Base-by-base conservation (phyloP, 2,888 invertebrate species). In the Pyrochroa serraticornis region DNA sequence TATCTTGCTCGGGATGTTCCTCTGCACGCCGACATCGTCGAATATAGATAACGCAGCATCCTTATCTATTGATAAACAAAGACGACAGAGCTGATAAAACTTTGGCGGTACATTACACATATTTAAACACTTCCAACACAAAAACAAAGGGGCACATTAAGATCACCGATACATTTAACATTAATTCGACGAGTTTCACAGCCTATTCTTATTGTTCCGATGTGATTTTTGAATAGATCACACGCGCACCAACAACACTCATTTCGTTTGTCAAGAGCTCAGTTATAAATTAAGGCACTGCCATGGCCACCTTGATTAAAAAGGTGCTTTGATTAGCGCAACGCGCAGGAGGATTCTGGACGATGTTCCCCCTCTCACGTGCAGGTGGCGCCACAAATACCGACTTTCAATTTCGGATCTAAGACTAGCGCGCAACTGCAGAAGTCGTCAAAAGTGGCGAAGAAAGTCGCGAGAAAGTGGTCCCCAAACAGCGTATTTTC, bases 1-100 rank as follows among this genome's bases (percentile, higher is more conserved):
- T 82, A 90, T 85, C 81, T 84, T 84, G 76, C 80, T 79, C 72
- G 82, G 82, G 79, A 83, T 80, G 76, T 81, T 79, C 71, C 71
- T 71, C 81, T 86, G 85, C 79, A 84, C 82, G 82, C 86, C 87
- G 83, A 87, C 87, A 83, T 87, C 87, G 81, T 88, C 87, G 82
- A 89, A 89, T 82, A 89, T 87, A 83, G 87, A 86, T 82, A 87
- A 84, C 85, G 83, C 83, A 83, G 83, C 83, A 81, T 86, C 86
- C 65, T 75, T 75, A 72, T 77, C 77, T 70, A 72, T 73, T 83
- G 91, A 91, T 87, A 93, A 89, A 88, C 92, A 93, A 87, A 93
- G 89, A 84, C 92, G 91, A 90, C 92, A 92, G 85, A 93, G 89
- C 87, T 91, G 91, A 86, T 91, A 91, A 85, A 91, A 92, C 87